phyloP scores from a whole-genome alignment of 2,888 invertebrate genomes.

The Drosophila neutralis region DNA sequence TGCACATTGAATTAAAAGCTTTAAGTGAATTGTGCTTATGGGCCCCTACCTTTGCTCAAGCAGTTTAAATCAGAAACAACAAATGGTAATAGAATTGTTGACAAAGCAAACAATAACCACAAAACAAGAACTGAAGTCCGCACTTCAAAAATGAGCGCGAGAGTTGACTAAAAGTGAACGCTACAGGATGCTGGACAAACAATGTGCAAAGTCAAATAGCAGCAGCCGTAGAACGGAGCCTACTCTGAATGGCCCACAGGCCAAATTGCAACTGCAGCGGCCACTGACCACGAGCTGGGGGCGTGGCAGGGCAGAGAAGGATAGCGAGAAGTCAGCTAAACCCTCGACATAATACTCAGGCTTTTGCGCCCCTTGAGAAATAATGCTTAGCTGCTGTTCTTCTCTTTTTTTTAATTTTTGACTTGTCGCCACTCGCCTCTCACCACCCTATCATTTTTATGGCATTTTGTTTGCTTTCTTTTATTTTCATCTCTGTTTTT shows the following conservation, averaged over 20 bases:
- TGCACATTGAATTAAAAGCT: constrained; percentile 34
- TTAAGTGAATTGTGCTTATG: constrained; percentile 18
- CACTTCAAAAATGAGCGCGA: constrained; percentile 60
- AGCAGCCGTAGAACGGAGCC: constrained; percentile 31
- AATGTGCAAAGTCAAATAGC: constrained; percentile 36
- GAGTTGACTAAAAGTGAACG: constrained; percentile 42
- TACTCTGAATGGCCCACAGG: constrained; percentile 27
- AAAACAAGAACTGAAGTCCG: constrained; percentile 45
- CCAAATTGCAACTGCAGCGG: constrained; percentile 31
- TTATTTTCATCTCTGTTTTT: constrained; percentile 7
- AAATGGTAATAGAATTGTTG: constrained; percentile 68
- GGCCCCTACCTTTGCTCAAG: neutral
- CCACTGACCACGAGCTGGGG: constrained; percentile 55
- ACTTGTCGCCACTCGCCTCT: constrained; percentile 3
- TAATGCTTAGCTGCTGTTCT: constrained; percentile 71
- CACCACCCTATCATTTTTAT: constrained; percentile 51
- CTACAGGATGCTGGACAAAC: constrained; percentile 45
- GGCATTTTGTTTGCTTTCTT: constrained; percentile 60
- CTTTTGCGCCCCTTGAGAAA: constrained; percentile 67
- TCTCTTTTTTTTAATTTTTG: constrained; percentile 22
- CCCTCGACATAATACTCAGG: constrained; percentile 52
- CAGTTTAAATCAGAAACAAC: constrained; percentile 62
- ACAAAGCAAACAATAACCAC: constrained; percentile 57
- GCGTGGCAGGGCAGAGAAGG: neutral
- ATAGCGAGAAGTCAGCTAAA: constrained; percentile 35